Evolutionary conservation across 2,888 invertebrate genomes (phyloP).

Genomic region (Ormia ochracea): DNA sequence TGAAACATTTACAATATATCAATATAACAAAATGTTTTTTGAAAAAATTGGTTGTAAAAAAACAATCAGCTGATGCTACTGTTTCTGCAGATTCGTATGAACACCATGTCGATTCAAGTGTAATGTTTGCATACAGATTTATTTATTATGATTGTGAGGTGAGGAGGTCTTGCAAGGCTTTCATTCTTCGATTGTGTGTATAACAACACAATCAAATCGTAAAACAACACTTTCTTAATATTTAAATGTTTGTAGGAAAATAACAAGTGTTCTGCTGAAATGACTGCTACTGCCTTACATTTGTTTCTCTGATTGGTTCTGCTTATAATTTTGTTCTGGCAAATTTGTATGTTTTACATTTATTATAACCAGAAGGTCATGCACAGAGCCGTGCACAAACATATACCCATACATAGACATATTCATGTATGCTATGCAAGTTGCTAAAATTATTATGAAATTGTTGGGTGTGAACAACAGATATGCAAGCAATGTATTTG

Average conservation of each 20-base stretch:
- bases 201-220: not conserved
- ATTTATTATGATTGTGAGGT: not conserved
- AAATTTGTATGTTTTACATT: not conserved
- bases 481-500: not conserved
- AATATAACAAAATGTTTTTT: no score
- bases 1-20: no score
- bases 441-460: not conserved
- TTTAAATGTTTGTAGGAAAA: not conserved
- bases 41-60: no score
- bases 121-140: not conserved
- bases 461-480: not conserved
- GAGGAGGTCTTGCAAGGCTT: not conserved
- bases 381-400: no score
- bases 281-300: not conserved
- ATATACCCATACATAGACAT: not conserved
- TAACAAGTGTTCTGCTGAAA: conserved; percentile 2
- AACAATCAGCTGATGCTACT: no score
- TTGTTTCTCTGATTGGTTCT: not conserved
- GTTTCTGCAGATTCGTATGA: no score
- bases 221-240: not conserved
- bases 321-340: not conserved
- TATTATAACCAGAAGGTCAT: not conserved
- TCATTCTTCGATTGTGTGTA: not conserved
- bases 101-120: no score
- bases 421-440: not conserved